A percentile compares a stretch with the other conserved stretches of the same genome.
These are phyloP conservation scores for Monomorium pharaonis DNA, from an alignment of 1,140 invertebrate species.

Conservation along the genomic window DNA sequence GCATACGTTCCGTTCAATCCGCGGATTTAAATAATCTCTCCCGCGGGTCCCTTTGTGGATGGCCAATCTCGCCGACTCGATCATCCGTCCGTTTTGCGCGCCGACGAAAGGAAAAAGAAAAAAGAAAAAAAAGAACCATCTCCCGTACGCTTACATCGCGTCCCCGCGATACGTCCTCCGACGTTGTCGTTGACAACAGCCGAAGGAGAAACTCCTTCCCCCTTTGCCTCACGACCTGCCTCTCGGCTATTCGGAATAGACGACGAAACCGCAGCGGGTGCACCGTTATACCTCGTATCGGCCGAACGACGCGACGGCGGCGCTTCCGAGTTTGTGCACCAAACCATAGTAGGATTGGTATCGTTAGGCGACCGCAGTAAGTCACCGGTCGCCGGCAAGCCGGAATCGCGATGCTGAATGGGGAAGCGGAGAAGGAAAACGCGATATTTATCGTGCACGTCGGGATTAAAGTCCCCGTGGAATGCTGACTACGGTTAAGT, in stretches of 20 bases:
- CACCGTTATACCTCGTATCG: slow-evolving; percentile 42
- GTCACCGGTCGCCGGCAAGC: slow-evolving; percentile 36
- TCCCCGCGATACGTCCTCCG: slow-evolving; percentile 2
- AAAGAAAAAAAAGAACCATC: background rate
- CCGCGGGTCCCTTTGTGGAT: slow-evolving; percentile 42
- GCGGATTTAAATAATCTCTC: slow-evolving; percentile 72
- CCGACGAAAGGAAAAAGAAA: slow-evolving; percentile 26
- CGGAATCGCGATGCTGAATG: slow-evolving; percentile 39
- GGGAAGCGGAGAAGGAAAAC: slow-evolving; percentile 42
- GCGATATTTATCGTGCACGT: slow-evolving; percentile 51
- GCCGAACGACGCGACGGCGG: slow-evolving; percentile 12
- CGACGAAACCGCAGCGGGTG: background rate
- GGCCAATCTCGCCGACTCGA: slow-evolving; percentile 66
- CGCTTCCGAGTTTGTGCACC: slow-evolving; percentile 43
- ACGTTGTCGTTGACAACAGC: slow-evolving; percentile 2
- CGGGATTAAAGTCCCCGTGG: slow-evolving; percentile 39
- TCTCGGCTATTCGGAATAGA: background rate
- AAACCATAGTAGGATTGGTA: slow-evolving; percentile 52
- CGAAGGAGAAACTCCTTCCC: background rate
- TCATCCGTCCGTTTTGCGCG: slow-evolving; percentile 62
- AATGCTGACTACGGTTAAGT: slow-evolving; percentile 43
- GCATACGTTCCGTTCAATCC: slow-evolving; percentile 14
- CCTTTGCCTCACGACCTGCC: background rate
- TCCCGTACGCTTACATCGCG: slow-evolving; percentile 3
- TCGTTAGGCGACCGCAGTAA: slow-evolving; percentile 46